Base-by-base conservation (phyloP, 2,797 vertebrate species). In the Eidolon dupreanum region DNA sequence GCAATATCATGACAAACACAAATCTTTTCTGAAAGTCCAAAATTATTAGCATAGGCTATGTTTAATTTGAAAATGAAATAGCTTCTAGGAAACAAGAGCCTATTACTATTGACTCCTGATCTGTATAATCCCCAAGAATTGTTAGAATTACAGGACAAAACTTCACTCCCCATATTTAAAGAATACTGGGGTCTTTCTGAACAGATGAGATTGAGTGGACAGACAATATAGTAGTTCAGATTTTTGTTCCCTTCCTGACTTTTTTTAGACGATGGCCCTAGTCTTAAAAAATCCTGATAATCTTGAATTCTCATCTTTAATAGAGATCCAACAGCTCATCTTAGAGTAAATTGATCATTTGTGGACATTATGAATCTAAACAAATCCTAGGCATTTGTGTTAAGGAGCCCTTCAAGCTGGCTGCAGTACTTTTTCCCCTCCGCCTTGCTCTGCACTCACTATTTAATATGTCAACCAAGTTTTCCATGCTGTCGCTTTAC, bases 201-300 rank as follows among this genome's bases (percentile, higher is more conserved):
- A 88, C 33, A 68, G 51, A 33, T 88, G 31, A 89, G 28, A 66
- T 51, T 93, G 59, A 78, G 75, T 81, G 36, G 49, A 73, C 41
- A 79, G 51, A 79, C 22, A 46, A 15, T 61, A 28, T 5, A 31
- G 20, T 63, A 57, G 36, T 66, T 59, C 31, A 88, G 22, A 16
- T 70, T 63, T 93, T 88, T 96, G 85, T 90, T 82, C 10, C 2
- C 3, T 96, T 87, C 26, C 36, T 91, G 53, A 59, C 24, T 92
- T 92, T 90, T 92, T 90, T 0, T 88, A 88, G 51, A 87, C 17
- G 31, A 16, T 92, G 79, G 33, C 31, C 6, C 11, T 57, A 41
- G 38, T 53, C 28, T 94, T 75, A 77, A 77, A 82, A 71, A 19
- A 4, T 87, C 33, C 51, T 46, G 41, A 59, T 84, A 63, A 68